phyloP scores from a whole-genome alignment of 2,797 vertebrate genomes.

The Octomys mimax region DNA sequence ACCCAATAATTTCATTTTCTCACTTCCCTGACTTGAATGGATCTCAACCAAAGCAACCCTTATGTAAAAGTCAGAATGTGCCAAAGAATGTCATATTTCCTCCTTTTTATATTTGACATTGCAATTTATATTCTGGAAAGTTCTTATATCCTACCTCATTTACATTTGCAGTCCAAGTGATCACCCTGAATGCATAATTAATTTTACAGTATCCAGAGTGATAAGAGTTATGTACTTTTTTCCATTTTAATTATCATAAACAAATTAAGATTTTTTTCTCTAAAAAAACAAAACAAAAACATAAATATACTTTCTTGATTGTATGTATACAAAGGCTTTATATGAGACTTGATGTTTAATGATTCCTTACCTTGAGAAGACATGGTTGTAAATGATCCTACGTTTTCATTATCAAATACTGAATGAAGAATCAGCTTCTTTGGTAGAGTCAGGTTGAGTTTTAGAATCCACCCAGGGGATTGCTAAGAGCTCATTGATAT shows the following conservation, averaged over 20 bases:
- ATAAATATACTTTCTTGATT: not conserved
- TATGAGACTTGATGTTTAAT: not conserved
- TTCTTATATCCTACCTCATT: not conserved
- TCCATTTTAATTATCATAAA: conserved; percentile 10
- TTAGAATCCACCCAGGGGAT: not conserved
- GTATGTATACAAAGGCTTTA: not conserved
- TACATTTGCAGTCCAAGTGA: not conserved
- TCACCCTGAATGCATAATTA: conserved; percentile 51
- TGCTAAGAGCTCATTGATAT: not conserved
- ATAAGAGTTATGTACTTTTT: not conserved
- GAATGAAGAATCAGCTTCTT: not conserved
- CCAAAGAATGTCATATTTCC: not conserved
- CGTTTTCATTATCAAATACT: not conserved
- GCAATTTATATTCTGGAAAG: not conserved
- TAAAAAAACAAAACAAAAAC: not conserved
- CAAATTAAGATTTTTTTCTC: not conserved
- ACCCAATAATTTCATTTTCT: conserved; percentile 14
- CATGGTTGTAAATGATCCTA: not conserved
- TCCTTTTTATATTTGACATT: not conserved
- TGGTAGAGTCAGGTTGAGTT: not conserved
- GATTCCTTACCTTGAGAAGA: conserved; percentile 1
- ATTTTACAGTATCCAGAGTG: conserved; percentile 10
- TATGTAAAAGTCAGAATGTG: conserved; percentile 36
- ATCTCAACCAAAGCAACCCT: conserved; percentile 18
- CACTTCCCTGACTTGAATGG: not conserved